Evolutionary conservation across 2,797 vertebrate species (phyloP).

Genomic region (Alectoris magna): DNA sequence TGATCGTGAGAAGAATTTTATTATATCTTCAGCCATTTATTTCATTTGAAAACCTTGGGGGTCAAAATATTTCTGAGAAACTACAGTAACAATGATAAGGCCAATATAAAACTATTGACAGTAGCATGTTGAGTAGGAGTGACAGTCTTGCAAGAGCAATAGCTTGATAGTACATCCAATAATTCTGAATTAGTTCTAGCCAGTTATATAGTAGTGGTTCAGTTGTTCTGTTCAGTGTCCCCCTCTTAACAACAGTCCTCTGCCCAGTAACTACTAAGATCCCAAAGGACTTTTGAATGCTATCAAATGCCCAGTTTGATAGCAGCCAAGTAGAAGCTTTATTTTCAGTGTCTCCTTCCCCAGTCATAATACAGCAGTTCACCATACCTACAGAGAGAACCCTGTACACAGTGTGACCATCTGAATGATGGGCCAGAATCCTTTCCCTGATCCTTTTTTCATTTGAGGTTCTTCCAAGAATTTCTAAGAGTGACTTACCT

Average conservation of each 20-base stretch:
- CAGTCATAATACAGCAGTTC: background rate
- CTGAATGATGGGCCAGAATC: background rate
- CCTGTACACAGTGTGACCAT: background rate
- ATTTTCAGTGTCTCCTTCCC: background rate
- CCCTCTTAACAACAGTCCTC: background rate
- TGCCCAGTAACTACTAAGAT: background rate
- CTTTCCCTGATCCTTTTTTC: background rate
- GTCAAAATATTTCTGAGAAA: constrained; percentile 26
- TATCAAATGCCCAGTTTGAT: background rate
- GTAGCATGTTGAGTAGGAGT: background rate
- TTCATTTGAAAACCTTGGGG: constrained; percentile 49
- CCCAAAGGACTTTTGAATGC: background rate
- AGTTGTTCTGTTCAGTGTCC: background rate
- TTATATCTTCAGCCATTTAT: background rate
- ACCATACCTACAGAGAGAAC: background rate
- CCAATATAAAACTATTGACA: background rate
- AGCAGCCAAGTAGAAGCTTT: background rate
- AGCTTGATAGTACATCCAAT: background rate
- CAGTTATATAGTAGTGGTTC: background rate
- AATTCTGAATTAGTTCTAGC: background rate
- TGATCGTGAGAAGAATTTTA: constrained; percentile 24
- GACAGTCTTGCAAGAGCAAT: background rate
- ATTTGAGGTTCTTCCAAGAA: accelerated
- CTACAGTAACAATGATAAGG: background rate
- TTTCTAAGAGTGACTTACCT: background rate